Percentiles rank a stretch among this genome's conserved stretches.
Conservation (phyloP, 2,113 vertebrate genomes). For the Aegithalos caudatus region DNA sequence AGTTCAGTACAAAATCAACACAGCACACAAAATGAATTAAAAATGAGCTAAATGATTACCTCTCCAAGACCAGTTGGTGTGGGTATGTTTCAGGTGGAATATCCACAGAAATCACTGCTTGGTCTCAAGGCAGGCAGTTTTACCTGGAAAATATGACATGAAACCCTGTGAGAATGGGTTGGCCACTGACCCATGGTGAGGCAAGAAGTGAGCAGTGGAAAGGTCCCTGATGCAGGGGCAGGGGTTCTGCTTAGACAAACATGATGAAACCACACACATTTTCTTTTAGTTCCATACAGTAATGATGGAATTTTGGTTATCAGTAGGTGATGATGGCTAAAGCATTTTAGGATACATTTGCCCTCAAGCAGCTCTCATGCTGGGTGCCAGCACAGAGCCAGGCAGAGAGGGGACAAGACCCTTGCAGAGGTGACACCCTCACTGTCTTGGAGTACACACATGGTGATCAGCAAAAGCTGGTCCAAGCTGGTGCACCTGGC, state of each 20-base stretch:
- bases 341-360: background rate
- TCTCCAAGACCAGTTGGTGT: background rate
- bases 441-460: rapidly evolving
- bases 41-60: background rate
- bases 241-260: background rate
- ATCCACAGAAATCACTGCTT: background rate
- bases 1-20: slow-evolving; percentile 12
- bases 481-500: background rate
- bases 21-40: slow-evolving; percentile 3
- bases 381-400: background rate
- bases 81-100: background rate
- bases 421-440: rapidly evolving
- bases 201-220: background rate
- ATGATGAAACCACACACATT: rapidly evolving
- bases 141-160: background rate
- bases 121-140: background rate
- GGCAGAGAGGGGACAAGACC: background rate
- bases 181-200: rapidly evolving
- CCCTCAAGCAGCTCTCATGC: background rate
- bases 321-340: background rate
- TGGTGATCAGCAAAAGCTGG: background rate
- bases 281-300: background rate
- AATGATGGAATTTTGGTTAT: background rate
- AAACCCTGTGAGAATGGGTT: background rate
- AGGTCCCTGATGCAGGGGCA: background rate